These are phyloP conservation scores for Cacatua alba DNA, from an alignment of 2,113 vertebrate genomes.

Conservation along the genomic window DNA sequence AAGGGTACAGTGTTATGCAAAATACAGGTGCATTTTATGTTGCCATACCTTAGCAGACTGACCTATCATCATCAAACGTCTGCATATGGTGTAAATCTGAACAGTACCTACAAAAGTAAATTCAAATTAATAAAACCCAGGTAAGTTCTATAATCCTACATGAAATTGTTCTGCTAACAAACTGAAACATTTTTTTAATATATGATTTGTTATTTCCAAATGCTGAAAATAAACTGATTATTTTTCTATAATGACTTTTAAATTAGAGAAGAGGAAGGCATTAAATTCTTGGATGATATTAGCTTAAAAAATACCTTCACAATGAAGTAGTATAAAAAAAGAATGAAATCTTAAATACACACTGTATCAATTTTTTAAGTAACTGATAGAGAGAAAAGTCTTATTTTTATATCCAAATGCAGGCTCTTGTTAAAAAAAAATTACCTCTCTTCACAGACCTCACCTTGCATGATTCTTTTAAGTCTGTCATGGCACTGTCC, in stretches of 20 bases:
- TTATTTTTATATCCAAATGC: not conserved
- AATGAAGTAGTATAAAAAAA: not conserved
- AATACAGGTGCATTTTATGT: not conserved
- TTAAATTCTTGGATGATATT: not conserved
- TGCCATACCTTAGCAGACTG: slow-evolving; percentile 86
- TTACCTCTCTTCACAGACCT: not conserved
- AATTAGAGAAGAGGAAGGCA: not conserved
- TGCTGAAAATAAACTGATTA: not conserved
- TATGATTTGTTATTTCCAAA: not conserved
- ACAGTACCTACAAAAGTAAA: slow-evolving; percentile 81
- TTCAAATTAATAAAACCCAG: not conserved
- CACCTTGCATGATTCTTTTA: not conserved
- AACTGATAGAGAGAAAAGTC: not conserved
- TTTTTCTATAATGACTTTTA: not conserved
- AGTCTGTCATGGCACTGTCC: not conserved
- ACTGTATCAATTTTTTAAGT: not conserved
- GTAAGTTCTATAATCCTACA: not conserved
- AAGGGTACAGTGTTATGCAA: not conserved
- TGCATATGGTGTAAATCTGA: slow-evolving; percentile 90
- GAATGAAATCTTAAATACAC: not conserved
- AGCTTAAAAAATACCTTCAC: not conserved
- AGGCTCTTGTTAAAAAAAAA: not conserved
- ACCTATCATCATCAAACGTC: slow-evolving; percentile 87
- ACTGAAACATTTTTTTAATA: not conserved
- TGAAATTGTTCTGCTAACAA: not conserved